Percentiles rank a stretch among this genome's conserved stretches.
These are phyloP conservation scores for Atherix ibis DNA, from an alignment of 2,888 invertebrate species.

Conservation along the genomic window DNA sequence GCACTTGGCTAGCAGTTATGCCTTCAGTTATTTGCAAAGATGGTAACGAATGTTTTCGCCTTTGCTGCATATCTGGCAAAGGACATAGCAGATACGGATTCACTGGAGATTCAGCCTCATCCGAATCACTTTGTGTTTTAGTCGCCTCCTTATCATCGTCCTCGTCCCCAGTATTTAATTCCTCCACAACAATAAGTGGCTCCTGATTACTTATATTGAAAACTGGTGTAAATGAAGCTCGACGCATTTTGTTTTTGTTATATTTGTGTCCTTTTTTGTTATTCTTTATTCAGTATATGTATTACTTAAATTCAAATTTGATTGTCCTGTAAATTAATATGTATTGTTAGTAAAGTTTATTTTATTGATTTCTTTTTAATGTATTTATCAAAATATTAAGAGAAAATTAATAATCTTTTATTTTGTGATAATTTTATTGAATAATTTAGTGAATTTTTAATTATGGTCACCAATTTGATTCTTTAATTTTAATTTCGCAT, in stretches of 20 bases:
- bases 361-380: too few relatives aligned
- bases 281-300: too few relatives aligned
- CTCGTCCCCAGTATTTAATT: conserved; percentile 49
- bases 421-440: too few relatives aligned
- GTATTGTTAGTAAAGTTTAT: too few relatives aligned
- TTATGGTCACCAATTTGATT: too few relatives aligned
- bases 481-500: too few relatives aligned
- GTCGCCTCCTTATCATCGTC: conserved; percentile 38
- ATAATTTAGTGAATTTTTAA: too few relatives aligned
- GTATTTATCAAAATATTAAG: too few relatives aligned
- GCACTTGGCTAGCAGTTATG: conserved; percentile 74
- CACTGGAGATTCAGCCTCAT: conserved; percentile 61
- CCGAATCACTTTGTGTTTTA: conserved; percentile 35
- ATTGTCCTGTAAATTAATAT: conserved; percentile 8
- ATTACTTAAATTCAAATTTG: conserved; percentile 4
- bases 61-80: conserved; percentile 55
- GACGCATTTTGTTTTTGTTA: conserved; percentile 40
- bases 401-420: too few relatives aligned
- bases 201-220: conserved; percentile 44
- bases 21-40: conserved; percentile 72
- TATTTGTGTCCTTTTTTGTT: conserved; percentile 3
- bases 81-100: conserved; percentile 72
- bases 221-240: conserved; percentile 49
- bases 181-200: conserved; percentile 72
- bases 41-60: conserved; percentile 68